A percentile compares a stretch with the other conserved stretches of the same genome.
Conservation (phyloP, 2,113 vertebrate species). For the Arothron firmamentum region DNA sequence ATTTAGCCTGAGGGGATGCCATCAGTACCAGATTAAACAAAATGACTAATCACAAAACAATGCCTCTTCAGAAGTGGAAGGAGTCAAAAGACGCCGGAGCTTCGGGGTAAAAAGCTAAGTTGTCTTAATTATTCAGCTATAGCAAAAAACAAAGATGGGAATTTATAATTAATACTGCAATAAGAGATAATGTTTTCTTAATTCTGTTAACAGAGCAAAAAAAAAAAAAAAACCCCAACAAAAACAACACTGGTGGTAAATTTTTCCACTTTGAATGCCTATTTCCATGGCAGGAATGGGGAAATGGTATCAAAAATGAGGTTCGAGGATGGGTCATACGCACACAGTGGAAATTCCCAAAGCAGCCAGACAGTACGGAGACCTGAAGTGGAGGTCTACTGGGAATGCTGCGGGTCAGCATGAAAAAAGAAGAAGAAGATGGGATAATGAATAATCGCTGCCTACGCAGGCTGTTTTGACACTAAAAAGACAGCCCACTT, state of each 20-base stretch:
- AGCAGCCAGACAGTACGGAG: constrained; percentile 24
- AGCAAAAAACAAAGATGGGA: constrained; percentile 55
- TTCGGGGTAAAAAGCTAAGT: constrained; percentile 72
- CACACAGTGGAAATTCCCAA: constrained; percentile 42
- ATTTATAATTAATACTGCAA: constrained; percentile 53
- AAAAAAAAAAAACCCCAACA: no score
- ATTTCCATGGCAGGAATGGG: constrained; percentile 22
- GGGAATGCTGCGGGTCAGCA: constrained; percentile 58
- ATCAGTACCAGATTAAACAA: constrained; percentile 76
- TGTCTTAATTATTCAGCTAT: constrained; percentile 71
- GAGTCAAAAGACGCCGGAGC: constrained; percentile 72
- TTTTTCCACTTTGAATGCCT: constrained; percentile 28
- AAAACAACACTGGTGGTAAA: constrained; percentile 3
- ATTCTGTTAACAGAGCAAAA: constrained; percentile 11
- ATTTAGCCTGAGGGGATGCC: constrained; percentile 70
- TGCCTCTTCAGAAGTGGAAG: constrained; percentile 66
- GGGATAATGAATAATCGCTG: constrained; percentile 42
- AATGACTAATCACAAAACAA: constrained; percentile 72
- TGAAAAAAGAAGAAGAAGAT: constrained; percentile 28
- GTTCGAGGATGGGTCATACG: constrained; percentile 16
- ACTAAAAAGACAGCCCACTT: constrained; percentile 43
- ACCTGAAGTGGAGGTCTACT: constrained; percentile 25
- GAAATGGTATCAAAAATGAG: constrained; percentile 32
- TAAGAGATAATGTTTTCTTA: constrained; percentile 46
- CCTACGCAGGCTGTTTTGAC: constrained; percentile 40